Conservation (phyloP, 2,888 invertebrate genomes). For the Uropetala carovei region DNA sequence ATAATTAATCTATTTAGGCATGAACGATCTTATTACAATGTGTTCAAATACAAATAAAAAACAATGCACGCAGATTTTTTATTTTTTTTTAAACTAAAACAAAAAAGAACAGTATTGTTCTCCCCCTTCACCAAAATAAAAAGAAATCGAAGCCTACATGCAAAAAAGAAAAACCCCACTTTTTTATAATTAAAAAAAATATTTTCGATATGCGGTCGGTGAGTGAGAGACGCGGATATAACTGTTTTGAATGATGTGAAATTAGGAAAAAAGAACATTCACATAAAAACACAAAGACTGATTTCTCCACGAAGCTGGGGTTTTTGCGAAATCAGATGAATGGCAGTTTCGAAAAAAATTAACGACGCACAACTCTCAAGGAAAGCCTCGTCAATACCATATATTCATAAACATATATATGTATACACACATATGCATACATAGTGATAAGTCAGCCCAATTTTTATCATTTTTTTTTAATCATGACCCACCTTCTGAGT, state of each 20-base stretch:
- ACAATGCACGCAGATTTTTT: not conserved
- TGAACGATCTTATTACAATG: slow-evolving; percentile 46
- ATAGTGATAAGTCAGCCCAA: not conserved
- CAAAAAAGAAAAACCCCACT: slow-evolving; percentile 46
- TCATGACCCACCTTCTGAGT: not conserved
- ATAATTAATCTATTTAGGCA: slow-evolving; percentile 39
- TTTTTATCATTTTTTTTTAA: not conserved
- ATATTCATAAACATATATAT: not conserved
- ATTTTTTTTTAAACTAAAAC: slow-evolving; percentile 18
- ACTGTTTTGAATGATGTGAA: not conserved
- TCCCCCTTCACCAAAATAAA: slow-evolving; percentile 56
- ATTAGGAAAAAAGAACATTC: not conserved
- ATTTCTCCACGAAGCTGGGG: slow-evolving; percentile 14
- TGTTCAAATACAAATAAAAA: slow-evolving; percentile 22
- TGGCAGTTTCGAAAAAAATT: slow-evolving; percentile 40
- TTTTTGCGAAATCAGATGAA: slow-evolving; percentile 25
- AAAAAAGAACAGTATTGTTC: slow-evolving; percentile 17
- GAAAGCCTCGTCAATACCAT: slow-evolving; percentile 24
- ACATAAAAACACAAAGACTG: slow-evolving; percentile 13
- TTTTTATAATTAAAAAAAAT: not conserved
- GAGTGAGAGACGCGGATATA: slow-evolving; percentile 40
- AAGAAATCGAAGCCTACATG: slow-evolving; percentile 12
- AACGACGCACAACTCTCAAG: slow-evolving; percentile 18
- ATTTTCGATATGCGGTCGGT: not conserved
- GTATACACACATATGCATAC: not conserved